phyloP scores from a whole-genome alignment of 2,888 invertebrate genomes.

The Limnephilus rhombicus region DNA sequence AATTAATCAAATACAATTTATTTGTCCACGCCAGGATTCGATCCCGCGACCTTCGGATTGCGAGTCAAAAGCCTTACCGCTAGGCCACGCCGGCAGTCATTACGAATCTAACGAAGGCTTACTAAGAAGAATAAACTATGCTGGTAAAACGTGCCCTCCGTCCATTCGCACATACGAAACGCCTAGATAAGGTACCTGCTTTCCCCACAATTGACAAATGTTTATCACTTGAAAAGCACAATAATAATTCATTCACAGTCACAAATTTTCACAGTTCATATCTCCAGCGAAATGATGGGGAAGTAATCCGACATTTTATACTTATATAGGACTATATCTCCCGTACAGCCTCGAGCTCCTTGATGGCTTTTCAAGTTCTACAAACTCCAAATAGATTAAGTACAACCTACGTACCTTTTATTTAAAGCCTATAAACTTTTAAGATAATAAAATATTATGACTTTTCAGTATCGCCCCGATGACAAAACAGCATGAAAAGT shows the following conservation, averaged over 20 bases:
- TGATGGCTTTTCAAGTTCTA: neutral
- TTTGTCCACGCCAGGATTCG: no score
- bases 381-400: conserved; percentile 1
- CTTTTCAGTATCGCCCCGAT: neutral
- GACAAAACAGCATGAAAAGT: neutral
- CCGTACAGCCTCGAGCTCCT: neutral
- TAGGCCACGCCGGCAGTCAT: no score
- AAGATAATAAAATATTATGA: neutral
- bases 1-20: no score
- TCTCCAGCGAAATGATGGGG: conserved; percentile 31
- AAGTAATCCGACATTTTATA: conserved; percentile 25
- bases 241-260: conserved; percentile 38
- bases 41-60: no score
- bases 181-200: conserved; percentile 7
- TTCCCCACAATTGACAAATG: conserved; percentile 35
- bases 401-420: neutral
- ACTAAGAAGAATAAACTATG: neutral
- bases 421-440: neutral
- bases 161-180: conserved; percentile 25
- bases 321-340: neutral
- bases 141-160: neutral
- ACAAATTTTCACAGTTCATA: conserved; percentile 39
- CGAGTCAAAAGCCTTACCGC: no score
- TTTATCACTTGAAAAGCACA: conserved; percentile 41
- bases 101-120: no score